phyloP scores from a whole-genome alignment of 2,888 invertebrate species.

The Rapana venosa region DNA sequence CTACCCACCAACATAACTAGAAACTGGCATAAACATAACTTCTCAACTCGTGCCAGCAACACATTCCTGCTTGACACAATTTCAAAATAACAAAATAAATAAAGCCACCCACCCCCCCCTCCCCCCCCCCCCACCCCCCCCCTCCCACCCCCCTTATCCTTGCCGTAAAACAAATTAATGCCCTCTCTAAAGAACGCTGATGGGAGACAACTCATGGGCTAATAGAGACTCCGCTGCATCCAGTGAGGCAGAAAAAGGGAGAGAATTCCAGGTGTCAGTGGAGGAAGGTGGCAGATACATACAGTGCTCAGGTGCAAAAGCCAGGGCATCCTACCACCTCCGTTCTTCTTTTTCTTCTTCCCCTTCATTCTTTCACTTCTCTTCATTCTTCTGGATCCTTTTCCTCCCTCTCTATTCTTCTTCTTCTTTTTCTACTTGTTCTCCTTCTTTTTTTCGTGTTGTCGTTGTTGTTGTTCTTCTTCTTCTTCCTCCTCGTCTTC shows the following conservation, averaged over 20 bases:
- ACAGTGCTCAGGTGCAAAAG: conserved; percentile 32
- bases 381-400: neutral
- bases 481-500: neutral
- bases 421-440: neutral
- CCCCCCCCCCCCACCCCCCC: too few species aligned
- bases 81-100: too few species aligned
- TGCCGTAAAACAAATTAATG: neutral
- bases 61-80: too few species aligned
- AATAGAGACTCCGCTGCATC: neutral
- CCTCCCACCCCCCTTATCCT: too few species aligned
- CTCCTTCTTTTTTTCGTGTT: neutral
- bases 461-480: neutral
- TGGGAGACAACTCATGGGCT: conserved; percentile 28
- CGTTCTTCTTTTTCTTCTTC: too few species aligned
- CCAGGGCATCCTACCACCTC: neutral
- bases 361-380: neutral
- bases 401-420: neutral
- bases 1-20: too few species aligned
- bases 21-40: too few species aligned
- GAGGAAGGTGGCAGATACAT: conserved; percentile 25
- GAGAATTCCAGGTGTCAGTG: conserved; percentile 33
- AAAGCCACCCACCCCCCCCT: too few species aligned
- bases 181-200: neutral
- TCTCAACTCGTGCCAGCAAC: too few species aligned
- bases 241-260: conserved; percentile 22